Base-by-base conservation (phyloP, 2,797 vertebrate species). In the Telmatherina bonti region DNA sequence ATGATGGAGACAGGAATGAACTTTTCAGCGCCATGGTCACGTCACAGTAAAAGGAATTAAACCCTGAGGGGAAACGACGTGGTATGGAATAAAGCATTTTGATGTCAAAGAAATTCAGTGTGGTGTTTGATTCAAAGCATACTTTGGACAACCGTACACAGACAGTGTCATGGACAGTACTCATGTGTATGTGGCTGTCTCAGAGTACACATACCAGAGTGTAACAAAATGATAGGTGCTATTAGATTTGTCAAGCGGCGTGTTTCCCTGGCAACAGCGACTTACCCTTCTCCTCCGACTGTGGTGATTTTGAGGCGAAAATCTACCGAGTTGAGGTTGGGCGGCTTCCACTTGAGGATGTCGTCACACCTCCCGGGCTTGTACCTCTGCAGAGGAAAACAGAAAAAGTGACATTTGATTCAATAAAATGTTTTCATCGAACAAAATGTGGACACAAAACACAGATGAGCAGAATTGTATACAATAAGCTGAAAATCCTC, bases 311-410 rank as follows among this genome's bases (percentile, higher is more conserved):
- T 99, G 72, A 99, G 95, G 75, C 97, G 97, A 92, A 99, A 99
- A 93, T 99, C 98, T 81, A 99, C 98, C 3, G 98, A 99, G 94
- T 99, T 99, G 87, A 96, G 94, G 89, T 97, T 98, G 56, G 97
- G 98, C 59, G 98, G 98, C 83, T 99, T 99, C 98, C 98, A 99
- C 91, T 99, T 99, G 74, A 99, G 95, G 90, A 99, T 99, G 78
- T 99, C 96, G 79, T 99, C 97, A 86, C 97, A 99, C 70, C 96
- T 94, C 72, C 98, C 98, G 15, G 97, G 85, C 85, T 96, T 97
- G 90, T 99, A 99, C 91, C 95, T 97, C 97, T 99, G 93, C 81
- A 79, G 89, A 81, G 13, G 2, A 16, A 36, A 41, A 45, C 13
- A 47, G 5, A 31, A 53, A 26, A 11, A 16, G 9, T 0, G n/a